Conservation (phyloP, 2,888 invertebrate genomes). For the Glyphotaelius pellucidus region DNA sequence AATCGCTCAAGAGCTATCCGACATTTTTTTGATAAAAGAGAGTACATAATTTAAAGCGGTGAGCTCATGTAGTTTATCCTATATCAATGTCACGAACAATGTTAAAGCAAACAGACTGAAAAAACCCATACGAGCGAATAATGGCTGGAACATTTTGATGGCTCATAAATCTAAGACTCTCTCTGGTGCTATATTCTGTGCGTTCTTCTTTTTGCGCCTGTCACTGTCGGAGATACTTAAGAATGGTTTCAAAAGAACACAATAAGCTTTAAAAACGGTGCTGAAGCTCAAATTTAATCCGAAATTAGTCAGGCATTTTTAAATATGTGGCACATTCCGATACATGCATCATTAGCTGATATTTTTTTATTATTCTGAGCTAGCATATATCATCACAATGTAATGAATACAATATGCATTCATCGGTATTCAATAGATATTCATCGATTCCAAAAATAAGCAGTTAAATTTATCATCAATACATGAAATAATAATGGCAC, state of each 20-base stretch:
- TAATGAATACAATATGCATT: neutral
- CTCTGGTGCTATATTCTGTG: neutral
- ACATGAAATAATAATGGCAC: too few relatives aligned
- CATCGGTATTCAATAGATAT: too few relatives aligned
- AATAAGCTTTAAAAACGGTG: neutral
- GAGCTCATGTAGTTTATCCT: neutral
- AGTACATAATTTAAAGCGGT: neutral
- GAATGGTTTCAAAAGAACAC: neutral
- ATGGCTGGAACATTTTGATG: slow-evolving; percentile 38
- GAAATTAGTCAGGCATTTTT: neutral
- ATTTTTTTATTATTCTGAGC: neutral
- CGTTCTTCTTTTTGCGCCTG: neutral
- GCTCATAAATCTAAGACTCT: slow-evolving; percentile 31
- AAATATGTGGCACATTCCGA: neutral
- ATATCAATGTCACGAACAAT: slow-evolving; percentile 15
- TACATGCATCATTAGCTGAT: neutral
- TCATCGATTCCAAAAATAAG: neutral
- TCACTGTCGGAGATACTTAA: neutral
- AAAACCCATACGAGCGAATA: slow-evolving; percentile 34
- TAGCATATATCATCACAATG: neutral
- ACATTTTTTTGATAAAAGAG: too few relatives aligned
- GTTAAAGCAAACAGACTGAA: slow-evolving; percentile 10
- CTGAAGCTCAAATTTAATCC: neutral
- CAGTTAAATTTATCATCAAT: too few relatives aligned
- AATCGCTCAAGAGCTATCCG: neutral